A percentile compares a stretch with the other conserved stretches of the same genome.
Evolutionary conservation across 2,888 invertebrate genomes (phyloP).

Genomic region (Oxycera nigricornis): DNA sequence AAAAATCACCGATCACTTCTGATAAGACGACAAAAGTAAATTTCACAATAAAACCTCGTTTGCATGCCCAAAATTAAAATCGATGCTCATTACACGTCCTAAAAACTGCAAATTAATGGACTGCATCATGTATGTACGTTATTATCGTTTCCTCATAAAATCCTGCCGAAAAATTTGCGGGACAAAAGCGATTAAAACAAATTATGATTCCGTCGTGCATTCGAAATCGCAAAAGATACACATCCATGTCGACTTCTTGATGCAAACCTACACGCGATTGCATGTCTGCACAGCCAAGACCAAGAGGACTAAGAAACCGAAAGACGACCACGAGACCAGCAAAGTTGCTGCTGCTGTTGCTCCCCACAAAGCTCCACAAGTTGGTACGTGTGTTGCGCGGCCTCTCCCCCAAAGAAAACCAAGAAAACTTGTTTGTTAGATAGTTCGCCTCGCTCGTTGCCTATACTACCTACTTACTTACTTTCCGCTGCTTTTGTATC

Average conservation of each 20-base stretch:
- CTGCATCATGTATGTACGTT: no score
- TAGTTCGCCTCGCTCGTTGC: background rate
- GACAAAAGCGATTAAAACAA: background rate
- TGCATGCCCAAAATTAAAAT: no score
- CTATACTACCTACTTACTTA: background rate
- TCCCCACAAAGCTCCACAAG: background rate
- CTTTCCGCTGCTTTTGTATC: background rate
- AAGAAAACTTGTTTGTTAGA: background rate
- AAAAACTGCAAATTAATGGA: no score
- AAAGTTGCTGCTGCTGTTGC: no score
- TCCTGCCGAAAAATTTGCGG: background rate
- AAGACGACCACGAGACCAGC: background rate
- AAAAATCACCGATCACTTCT: no score
- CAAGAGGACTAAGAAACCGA: background rate
- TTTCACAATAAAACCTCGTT: no score
- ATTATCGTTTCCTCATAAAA: no score
- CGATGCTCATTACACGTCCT: no score
- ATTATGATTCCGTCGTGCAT: background rate
- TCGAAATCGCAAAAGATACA: background rate
- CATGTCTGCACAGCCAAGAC: background rate
- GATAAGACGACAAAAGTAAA: no score
- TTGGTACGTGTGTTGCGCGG: background rate
- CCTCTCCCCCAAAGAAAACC: background rate
- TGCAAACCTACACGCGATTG: constrained; percentile 5
- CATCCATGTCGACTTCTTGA: background rate